phyloP scores from a whole-genome alignment of 2,888 invertebrate genomes.

The Drosophila diplacantha region DNA sequence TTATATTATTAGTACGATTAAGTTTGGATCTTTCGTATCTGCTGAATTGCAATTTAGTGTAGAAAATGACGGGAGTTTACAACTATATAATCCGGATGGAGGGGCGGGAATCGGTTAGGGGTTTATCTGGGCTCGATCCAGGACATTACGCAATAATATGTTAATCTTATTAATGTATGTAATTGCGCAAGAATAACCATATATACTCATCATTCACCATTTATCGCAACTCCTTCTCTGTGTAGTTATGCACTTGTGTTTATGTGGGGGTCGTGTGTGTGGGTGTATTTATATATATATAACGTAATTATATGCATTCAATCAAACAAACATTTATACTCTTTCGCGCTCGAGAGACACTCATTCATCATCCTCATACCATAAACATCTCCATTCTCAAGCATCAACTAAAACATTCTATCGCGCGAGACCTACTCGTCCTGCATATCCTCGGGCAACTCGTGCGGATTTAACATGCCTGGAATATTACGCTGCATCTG shows the following conservation, averaged over 20 bases:
- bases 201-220: constrained; percentile 47
- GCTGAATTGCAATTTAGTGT: constrained; percentile 38
- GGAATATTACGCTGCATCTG: constrained; percentile 95
- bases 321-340: constrained; percentile 71
- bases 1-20: constrained; percentile 63
- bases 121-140: constrained; percentile 1
- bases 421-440: constrained; percentile 80
- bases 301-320: constrained; percentile 71
- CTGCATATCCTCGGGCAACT: constrained; percentile 97
- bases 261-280: constrained; percentile 36
- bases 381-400: constrained; percentile 50
- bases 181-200: constrained; percentile 51
- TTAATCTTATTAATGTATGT: constrained; percentile 69
- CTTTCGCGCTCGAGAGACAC: constrained; percentile 63
- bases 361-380: constrained; percentile 52
- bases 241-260: constrained; percentile 31
- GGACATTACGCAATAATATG: constrained; percentile 64
- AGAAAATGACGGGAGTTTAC: constrained; percentile 55
- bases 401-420: constrained; percentile 52
- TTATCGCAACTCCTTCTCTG: constrained; percentile 43
- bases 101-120: constrained; percentile 10
- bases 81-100: constrained; percentile 49
- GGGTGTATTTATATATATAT: constrained; percentile 65
- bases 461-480: constrained; percentile 97
- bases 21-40: constrained; percentile 50